A percentile compares a stretch with the other conserved stretches of the same genome.
phyloP scores from a whole-genome alignment of 2,888 invertebrate species.

The Lymantria dispar region DNA sequence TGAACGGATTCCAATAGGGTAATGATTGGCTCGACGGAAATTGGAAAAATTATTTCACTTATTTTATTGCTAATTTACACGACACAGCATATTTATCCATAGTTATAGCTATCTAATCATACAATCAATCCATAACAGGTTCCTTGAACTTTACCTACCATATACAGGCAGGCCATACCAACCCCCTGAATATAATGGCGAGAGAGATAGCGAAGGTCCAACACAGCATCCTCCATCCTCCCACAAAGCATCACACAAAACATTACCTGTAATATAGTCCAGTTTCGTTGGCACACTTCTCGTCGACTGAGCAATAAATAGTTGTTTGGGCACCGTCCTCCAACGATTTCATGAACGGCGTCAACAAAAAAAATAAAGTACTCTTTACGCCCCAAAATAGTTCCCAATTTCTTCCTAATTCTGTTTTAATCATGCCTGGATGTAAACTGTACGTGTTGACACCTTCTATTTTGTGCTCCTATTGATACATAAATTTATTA shows the following conservation, averaged over 20 bases:
- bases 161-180: too few species aligned
- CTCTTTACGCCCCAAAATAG: slow-evolving; percentile 72
- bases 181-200: too few species aligned
- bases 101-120: too few species aligned
- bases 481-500: not conserved
- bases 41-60: too few species aligned
- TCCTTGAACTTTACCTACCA: too few species aligned
- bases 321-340: slow-evolving; percentile 89
- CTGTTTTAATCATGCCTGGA: slow-evolving; percentile 89
- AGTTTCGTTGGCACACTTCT: slow-evolving; percentile 83
- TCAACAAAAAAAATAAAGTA: slow-evolving; percentile 52
- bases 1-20: too few species aligned
- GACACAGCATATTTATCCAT: too few species aligned
- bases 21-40: too few species aligned
- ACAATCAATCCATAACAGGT: too few species aligned
- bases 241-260: not conserved
- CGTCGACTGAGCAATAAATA: slow-evolving; percentile 87
- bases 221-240: too few species aligned
- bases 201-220: too few species aligned
- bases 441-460: slow-evolving; percentile 87
- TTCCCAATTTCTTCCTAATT: slow-evolving; percentile 86
- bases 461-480: slow-evolving; percentile 72
- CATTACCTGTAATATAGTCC: slow-evolving; percentile 82
- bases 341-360: slow-evolving; percentile 80
- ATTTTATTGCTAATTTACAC: too few species aligned